Evolutionary conservation across 2,113 vertebrate species (phyloP).

Genomic region (rabbit (Oryctolagus cuniculus)): mOryCun1.1 NC_091438.1:132666001-132666500

Average conservation of each 20-base stretch:
- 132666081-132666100: background rate
- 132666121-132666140: background rate
- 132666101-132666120: background rate
- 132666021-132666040: no score
- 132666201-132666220: background rate
- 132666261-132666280: background rate
- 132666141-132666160: no score
- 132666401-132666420: no score
- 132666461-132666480: no score
- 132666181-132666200: constrained; percentile 8
- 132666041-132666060: no score
- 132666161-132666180: no score
- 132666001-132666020: no score
- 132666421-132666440: no score
- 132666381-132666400: no score
- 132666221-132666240: background rate
- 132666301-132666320: background rate
- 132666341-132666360: background rate
- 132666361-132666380: no score
- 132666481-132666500: no score
- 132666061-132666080: background rate
- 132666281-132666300: background rate
- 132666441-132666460: no score
- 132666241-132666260: background rate
- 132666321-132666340: background rate